Base-by-base conservation (phyloP, 2,797 vertebrate genomes). In the Peromyscus aztecus region DNA sequence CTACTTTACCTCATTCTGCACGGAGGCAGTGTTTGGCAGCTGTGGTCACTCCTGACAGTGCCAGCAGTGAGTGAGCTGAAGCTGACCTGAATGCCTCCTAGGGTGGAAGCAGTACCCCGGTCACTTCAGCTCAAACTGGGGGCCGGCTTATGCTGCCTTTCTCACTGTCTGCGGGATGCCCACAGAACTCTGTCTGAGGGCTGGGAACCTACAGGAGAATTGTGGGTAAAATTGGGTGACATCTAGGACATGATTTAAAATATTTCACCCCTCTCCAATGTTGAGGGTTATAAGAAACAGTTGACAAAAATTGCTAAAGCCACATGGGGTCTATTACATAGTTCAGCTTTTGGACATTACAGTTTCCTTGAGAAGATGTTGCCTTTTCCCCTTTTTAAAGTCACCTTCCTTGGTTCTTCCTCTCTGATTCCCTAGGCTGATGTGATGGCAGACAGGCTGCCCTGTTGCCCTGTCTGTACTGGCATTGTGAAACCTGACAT, bases 401-500 rank as follows among this genome's bases (percentile, higher is more conserved):
- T n/a, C 6, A 3, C n/a, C 24, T 46, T 91, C 57, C n/a, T 81
- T 5, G 9, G 71, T 9, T n/a, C 57, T 9, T 0, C 12, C 52
- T 24, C 73, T 77, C 61, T 67, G n/a, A 46, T 29, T 52, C 65
- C 59, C 12, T 95, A 99, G 99, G 98, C 98, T 0, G 99, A 99
- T 0, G 98, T 99, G 95, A 98, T 99, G 99, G 98, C 96, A 7
- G 99, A 99, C 91, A 98, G 75, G 57, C 94, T 99, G 52, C 99
- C 99, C 1, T 98, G 85, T 93, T 99, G 99, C 90, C 97, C 99
- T 0, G 92, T 99, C 59, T 99, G 99, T 98, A 98, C 98, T 0
- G 99, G 99, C 0, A 63, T 99, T 0, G 92, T 99, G 82, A 99
- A 99, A 97, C 99, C 99, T 0, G 99, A 99, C 98, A 99, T 99